Base-by-base conservation (phyloP, 2,888 invertebrate species). In the Carterocephalus palaemon region DNA sequence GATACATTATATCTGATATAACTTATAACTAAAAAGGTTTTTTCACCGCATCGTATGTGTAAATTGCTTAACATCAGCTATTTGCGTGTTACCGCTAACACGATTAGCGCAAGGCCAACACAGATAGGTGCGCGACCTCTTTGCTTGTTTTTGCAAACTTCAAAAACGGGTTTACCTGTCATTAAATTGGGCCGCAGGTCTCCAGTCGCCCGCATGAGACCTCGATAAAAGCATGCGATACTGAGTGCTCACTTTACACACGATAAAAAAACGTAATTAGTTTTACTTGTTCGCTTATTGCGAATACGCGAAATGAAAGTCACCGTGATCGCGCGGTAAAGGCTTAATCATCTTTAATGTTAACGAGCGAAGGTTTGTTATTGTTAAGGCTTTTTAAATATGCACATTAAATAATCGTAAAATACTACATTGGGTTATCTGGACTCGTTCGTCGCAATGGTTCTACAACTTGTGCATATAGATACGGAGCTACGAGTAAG, bases 61-160 rank as follows among this genome's bases (percentile, higher is more conserved):
- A 70, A 79, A 77, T 75, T 75, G 70, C 64, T 59, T 58, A 66
- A 65, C 68, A 71, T 75, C 70, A 71, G 65, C 66, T 67, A 73
- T 74, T 82, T 66, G 62, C 73, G 64, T 72, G 71, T 72, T 73
- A 65, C 65, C 68, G 76, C 75, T 80, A 83, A 82, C 68, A 75
- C 69, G 75, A 77, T 83, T 82, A 81, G 68, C 76, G 67, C 75
- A 78, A 84, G 79, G 82, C 76, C 76, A 77, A 69, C 73, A 75
- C 66, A 73, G 76, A 79, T 77, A 78, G n/a, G n/a, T n/a, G n/a
- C 71, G 75, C 70, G 83, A 83, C 84, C 84, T 82, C 79, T 73
- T 79, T 79, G 72, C 67, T 70, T 65, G 67, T 75, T 74, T 75
- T 70, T 64, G 60, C 56, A 67, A 70, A 69, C 56, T 58, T 52